Conservation (phyloP, 2,113 vertebrate species). For the Callopanchax toddi region DNA sequence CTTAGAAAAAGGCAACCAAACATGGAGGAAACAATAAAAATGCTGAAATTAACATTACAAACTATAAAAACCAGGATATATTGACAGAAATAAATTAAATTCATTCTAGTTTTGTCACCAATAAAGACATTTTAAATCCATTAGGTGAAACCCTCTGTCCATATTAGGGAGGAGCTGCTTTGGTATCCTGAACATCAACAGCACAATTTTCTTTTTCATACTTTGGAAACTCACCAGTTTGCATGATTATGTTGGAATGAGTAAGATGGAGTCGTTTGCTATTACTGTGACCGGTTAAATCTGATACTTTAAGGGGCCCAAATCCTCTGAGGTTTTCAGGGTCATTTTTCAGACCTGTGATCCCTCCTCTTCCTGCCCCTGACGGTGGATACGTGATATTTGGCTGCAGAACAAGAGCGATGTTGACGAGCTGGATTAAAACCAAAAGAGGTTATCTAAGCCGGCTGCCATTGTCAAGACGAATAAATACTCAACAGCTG, state of each 20-base stretch:
- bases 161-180: slow-evolving; percentile 2
- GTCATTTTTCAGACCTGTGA: neutral
- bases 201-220: slow-evolving; percentile 5
- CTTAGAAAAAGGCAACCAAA: too few species aligned
- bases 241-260: slow-evolving; percentile 19
- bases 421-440: slow-evolving; percentile 14
- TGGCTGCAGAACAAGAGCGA: neutral
- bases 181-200: slow-evolving; percentile 9
- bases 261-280: neutral
- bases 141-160: slow-evolving; percentile 16
- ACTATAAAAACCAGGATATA: neutral
- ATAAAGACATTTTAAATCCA: slow-evolving; percentile 2
- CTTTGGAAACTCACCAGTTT: slow-evolving; percentile 44
- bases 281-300: slow-evolving; percentile 36
- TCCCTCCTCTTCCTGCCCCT: slow-evolving; percentile 15
- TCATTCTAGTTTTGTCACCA: neutral
- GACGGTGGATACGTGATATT: slow-evolving; percentile 7
- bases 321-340: slow-evolving; percentile 10
- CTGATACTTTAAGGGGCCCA: slow-evolving; percentile 23
- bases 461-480: slow-evolving; percentile 30
- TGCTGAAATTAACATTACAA: too few species aligned
- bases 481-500: slow-evolving; percentile 40
- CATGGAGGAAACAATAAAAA: too few species aligned
- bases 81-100: neutral
- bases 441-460: slow-evolving; percentile 1